Conservation (phyloP, 2,113 vertebrate genomes). For the Meles meles region DNA sequence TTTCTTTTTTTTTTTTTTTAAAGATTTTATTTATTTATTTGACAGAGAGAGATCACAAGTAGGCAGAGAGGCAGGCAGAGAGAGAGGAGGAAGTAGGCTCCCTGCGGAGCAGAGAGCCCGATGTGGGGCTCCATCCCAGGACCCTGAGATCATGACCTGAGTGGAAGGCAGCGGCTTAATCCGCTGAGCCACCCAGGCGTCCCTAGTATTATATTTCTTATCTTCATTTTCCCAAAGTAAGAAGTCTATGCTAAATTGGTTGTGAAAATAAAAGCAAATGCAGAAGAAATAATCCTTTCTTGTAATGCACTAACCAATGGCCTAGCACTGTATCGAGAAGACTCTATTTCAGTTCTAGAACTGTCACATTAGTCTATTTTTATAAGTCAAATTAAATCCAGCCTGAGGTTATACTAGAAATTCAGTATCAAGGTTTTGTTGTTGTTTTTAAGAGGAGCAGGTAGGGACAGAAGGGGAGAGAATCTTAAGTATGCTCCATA, state of each 20-base stretch:
- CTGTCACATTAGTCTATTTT: background rate
- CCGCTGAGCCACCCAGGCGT: too few species aligned
- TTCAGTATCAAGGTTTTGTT: background rate
- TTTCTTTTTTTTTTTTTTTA: too few species aligned
- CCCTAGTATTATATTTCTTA: slow-evolving; percentile 12
- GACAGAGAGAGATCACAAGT: too few species aligned
- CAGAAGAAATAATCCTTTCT: slow-evolving; percentile 14
- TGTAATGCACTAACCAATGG: background rate
- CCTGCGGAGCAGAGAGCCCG: too few species aligned
- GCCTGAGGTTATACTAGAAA: background rate
- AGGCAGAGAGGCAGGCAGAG: too few species aligned
- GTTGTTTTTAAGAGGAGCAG: background rate
- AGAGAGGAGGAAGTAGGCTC: too few species aligned
- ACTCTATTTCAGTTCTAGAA: background rate
- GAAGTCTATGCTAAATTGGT: slow-evolving; percentile 1
- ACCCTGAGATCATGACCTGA: too few species aligned
- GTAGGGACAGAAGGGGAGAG: background rate
- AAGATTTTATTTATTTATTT: too few species aligned
- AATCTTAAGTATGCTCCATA: background rate
- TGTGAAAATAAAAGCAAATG: slow-evolving; percentile 37
- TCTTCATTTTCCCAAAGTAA: background rate
- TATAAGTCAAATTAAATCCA: background rate
- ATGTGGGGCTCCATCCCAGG: too few species aligned
- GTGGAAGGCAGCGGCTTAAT: too few species aligned
- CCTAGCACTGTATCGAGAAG: background rate